These are phyloP conservation scores for Napeogenes sylphis DNA, from an alignment of 2,888 invertebrate genomes.

Conservation along the genomic window DNA sequence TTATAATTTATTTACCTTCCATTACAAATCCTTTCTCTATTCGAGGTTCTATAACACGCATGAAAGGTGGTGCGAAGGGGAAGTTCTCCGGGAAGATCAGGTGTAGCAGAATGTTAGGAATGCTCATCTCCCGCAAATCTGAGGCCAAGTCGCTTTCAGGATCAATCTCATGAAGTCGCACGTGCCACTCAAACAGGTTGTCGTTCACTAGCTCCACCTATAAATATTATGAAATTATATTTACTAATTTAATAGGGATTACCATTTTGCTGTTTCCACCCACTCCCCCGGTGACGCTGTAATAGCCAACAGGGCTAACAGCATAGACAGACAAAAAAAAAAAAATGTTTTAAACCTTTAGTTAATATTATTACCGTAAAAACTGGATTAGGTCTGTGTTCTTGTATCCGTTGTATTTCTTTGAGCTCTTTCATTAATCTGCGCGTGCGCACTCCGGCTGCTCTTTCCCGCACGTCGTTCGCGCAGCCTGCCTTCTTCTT, in stretches of 20 bases:
- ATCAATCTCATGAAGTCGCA: constrained; percentile 88
- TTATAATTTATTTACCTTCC: constrained; percentile 77
- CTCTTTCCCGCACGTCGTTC: constrained; percentile 64
- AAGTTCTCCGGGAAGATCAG: constrained; percentile 92
- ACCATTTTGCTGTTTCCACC: too few relatives aligned
- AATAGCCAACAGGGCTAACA: too few relatives aligned
- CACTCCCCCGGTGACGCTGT: too few relatives aligned
- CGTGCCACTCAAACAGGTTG: constrained; percentile 93
- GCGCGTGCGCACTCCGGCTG: constrained; percentile 81
- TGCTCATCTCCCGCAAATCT: constrained; percentile 87
- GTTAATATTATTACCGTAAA: constrained; percentile 79
- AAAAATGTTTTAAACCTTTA: too few relatives aligned
- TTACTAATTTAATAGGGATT: too few relatives aligned
- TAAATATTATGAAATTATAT: constrained; percentile 7
- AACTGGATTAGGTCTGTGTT: constrained; percentile 82
- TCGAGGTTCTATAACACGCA: constrained; percentile 87
- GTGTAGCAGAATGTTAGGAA: constrained; percentile 86
- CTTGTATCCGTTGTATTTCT: constrained; percentile 86
- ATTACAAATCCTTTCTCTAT: constrained; percentile 92
- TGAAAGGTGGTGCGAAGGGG: constrained; percentile 92
- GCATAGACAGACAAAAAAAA: too few relatives aligned
- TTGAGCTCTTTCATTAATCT: constrained; percentile 91
- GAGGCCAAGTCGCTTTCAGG: constrained; percentile 89
- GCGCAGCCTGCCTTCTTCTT: constrained; percentile 66
- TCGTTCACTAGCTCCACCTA: constrained; percentile 90